Evolutionary conservation across 1,140 invertebrate species (phyloP).

Genomic region (Diachasma alloeum): DNA sequence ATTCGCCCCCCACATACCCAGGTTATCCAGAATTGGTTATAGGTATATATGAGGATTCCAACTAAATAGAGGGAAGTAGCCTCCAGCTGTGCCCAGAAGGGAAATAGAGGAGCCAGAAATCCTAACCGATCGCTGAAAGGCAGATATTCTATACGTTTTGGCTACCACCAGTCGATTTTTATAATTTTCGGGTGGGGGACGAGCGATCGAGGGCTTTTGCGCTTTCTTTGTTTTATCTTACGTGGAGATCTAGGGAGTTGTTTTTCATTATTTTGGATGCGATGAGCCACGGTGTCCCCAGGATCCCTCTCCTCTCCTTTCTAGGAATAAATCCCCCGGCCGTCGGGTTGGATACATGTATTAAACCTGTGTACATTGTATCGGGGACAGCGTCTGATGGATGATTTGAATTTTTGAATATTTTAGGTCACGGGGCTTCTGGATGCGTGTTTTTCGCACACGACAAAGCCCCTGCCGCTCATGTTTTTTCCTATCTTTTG

Average conservation of each 20-base stretch:
- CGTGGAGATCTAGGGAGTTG: conserved; percentile 35
- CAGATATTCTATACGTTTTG: conserved; percentile 5
- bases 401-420: conserved; percentile 63
- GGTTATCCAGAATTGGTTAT: conserved; percentile 1
- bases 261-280: not conserved
- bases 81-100: conserved; percentile 29
- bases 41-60: conserved; percentile 5
- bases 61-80: conserved; percentile 9
- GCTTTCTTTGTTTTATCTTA: conserved; percentile 43
- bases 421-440: conserved; percentile 36
- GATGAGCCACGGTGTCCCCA: not conserved
- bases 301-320: not conserved
- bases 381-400: conserved; percentile 48
- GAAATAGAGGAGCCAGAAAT: conserved; percentile 27
- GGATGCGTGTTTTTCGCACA: not conserved
- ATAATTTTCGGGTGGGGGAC: conserved; percentile 49
- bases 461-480: not conserved
- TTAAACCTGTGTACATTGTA: conserved; percentile 41
- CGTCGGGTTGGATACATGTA: conserved; percentile 31
- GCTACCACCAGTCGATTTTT: conserved; percentile 31
- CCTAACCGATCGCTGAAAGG: not conserved
- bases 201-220: not conserved
- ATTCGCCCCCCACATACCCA: conserved; percentile 7
- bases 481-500: not conserved
- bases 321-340: conserved; percentile 3